These are phyloP conservation scores for Formica aserva DNA, from an alignment of 2,888 invertebrate species.

Conservation along the genomic window DNA sequence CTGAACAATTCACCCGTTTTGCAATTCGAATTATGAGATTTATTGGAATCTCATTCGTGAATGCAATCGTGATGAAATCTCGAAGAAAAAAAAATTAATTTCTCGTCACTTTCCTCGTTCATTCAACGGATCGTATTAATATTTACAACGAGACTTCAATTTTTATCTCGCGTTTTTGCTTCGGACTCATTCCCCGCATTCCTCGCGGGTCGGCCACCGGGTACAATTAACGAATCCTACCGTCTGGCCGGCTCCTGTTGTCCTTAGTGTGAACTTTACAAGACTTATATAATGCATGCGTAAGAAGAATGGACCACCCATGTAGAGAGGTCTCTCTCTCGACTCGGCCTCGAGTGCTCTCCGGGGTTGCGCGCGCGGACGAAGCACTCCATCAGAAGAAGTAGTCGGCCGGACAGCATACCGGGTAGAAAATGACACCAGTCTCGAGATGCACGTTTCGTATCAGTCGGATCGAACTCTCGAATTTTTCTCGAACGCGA, in stretches of 20 bases:
- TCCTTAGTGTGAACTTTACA: slow-evolving; percentile 75
- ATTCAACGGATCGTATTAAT: not conserved
- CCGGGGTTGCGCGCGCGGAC: slow-evolving; percentile 82
- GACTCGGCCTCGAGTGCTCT: slow-evolving; percentile 82
- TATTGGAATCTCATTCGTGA: not conserved
- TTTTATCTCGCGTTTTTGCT: not conserved
- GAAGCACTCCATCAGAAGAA: slow-evolving; percentile 82
- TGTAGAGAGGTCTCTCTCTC: slow-evolving; percentile 80
- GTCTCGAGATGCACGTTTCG: slow-evolving; percentile 60
- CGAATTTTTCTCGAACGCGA: not conserved
- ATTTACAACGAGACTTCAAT: not conserved
- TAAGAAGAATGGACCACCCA: slow-evolving; percentile 85
- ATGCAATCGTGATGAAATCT: not conserved
- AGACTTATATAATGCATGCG: slow-evolving; percentile 82
- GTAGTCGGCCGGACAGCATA: slow-evolving; percentile 77
- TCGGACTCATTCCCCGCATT: slow-evolving; percentile 18
- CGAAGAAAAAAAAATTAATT: not conserved
- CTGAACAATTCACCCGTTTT: not conserved
- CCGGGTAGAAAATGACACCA: slow-evolving; percentile 77
- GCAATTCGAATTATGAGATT: not conserved
- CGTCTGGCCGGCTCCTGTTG: slow-evolving; percentile 63
- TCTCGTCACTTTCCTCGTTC: not conserved
- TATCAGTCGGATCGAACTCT: slow-evolving; percentile 51
- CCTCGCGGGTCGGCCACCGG: slow-evolving; percentile 42
- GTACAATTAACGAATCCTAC: slow-evolving; percentile 71